phyloP scores from a whole-genome alignment of 2,888 invertebrate species.

The Sinelater perroti region DNA sequence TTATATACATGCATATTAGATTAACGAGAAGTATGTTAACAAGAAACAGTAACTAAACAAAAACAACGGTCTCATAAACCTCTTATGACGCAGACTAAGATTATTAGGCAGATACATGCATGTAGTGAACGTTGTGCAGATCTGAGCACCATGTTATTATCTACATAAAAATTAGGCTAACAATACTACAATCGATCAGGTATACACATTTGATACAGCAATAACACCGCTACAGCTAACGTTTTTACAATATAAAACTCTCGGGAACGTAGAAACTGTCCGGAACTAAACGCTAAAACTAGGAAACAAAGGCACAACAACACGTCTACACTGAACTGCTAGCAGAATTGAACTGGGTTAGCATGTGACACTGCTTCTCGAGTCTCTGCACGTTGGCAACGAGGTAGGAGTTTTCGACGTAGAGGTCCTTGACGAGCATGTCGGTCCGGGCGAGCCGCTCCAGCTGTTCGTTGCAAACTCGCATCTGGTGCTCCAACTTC shows the following conservation, averaged over 20 bases:
- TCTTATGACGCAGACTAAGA: no score
- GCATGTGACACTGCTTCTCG: constrained; percentile 65
- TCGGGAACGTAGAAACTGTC: background rate
- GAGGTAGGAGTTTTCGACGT: constrained; percentile 84
- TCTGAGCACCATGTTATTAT: constrained; percentile 13
- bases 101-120: no score
- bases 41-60: no score
- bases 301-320: constrained; percentile 29
- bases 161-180: constrained; percentile 12
- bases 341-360: constrained; percentile 60
- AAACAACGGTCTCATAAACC: no score
- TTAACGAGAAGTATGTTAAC: no score
- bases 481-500: constrained; percentile 65
- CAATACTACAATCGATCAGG: constrained; percentile 4
- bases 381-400: constrained; percentile 69
- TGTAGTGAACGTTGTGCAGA: no score
- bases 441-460: constrained; percentile 79
- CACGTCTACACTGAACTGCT: constrained; percentile 54
- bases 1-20: no score
- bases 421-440: constrained; percentile 81
- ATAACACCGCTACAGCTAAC: constrained; percentile 4
- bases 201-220: constrained; percentile 7
- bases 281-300: background rate
- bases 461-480: constrained; percentile 66
- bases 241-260: constrained; percentile 5